phyloP scores from a whole-genome alignment of 2,888 invertebrate genomes.

The Acanthoscelides obtectus region DNA sequence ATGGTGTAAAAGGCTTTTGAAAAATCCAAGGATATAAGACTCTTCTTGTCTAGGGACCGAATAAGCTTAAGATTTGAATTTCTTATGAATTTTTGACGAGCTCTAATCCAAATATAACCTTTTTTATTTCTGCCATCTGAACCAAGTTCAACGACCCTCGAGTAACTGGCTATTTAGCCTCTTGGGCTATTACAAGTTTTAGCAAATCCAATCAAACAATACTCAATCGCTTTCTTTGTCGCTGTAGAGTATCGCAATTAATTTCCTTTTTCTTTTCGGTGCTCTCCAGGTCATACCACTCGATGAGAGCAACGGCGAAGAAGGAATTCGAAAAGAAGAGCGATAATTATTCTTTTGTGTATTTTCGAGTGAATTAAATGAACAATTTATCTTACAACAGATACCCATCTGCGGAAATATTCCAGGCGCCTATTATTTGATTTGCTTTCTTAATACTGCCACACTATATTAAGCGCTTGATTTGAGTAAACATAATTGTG shows the following conservation, averaged over 20 bases:
- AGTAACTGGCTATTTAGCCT: too few relatives aligned
- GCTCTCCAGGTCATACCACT: neutral
- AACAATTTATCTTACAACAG: neutral
- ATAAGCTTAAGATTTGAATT: too few relatives aligned
- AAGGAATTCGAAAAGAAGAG: neutral
- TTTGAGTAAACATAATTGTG: too few relatives aligned
- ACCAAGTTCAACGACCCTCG: too few relatives aligned
- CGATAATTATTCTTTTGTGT: neutral
- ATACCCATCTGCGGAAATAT: neutral
- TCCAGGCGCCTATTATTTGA: neutral
- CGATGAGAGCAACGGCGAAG: neutral
- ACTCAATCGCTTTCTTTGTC: neutral
- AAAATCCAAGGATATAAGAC: too few relatives aligned
- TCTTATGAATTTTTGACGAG: too few relatives aligned
- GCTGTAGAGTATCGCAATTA: neutral
- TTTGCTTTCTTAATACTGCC: neutral
- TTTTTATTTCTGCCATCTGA: too few relatives aligned
- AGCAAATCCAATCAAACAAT: neutral
- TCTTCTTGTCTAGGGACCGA: too few relatives aligned
- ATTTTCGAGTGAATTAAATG: neutral
- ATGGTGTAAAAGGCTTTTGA: too few relatives aligned
- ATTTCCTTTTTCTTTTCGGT: neutral
- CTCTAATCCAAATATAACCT: too few relatives aligned
- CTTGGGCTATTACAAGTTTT: too few relatives aligned
- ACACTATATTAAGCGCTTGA: too few relatives aligned